Evolutionary conservation across 2,888 invertebrate genomes (phyloP).

Genomic region (Pyrgus malvae): DNA sequence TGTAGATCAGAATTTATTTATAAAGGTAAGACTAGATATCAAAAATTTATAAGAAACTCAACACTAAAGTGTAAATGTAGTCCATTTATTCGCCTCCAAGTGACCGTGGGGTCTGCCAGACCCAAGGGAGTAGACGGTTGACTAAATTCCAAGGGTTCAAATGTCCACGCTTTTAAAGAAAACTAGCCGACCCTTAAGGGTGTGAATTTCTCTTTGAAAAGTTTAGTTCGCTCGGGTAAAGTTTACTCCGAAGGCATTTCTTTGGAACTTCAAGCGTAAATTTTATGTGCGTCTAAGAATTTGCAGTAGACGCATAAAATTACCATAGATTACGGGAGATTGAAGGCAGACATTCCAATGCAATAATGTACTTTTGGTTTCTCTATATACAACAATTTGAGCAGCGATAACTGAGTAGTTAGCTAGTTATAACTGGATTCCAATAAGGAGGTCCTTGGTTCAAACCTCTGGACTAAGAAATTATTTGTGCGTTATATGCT

Average conservation of each 20-base stretch:
- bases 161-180: constrained; percentile 72
- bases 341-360: background rate
- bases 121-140: constrained; percentile 69
- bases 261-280: constrained; percentile 14
- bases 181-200: constrained; percentile 68
- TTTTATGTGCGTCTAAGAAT: constrained; percentile 21
- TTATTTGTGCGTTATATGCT: too few relatives aligned
- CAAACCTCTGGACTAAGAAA: too few relatives aligned
- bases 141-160: constrained; percentile 72
- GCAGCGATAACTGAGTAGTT: too few relatives aligned
- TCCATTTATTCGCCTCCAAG: constrained; percentile 65
- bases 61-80: constrained; percentile 26
- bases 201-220: constrained; percentile 68
- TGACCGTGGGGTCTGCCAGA: constrained; percentile 59
- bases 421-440: too few relatives aligned
- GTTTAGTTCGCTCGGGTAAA: constrained; percentile 32
- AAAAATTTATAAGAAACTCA: constrained; percentile 25
- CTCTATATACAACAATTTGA: background rate
- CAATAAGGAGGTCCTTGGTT: too few relatives aligned
- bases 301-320: constrained; percentile 19
- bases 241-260: constrained; percentile 18
- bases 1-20: background rate
- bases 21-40: constrained; percentile 29
- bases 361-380: background rate
- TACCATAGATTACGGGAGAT: constrained; percentile 14